Base-by-base conservation (phyloP, 1,140 invertebrate species). In the Hestina assimilis region DNA sequence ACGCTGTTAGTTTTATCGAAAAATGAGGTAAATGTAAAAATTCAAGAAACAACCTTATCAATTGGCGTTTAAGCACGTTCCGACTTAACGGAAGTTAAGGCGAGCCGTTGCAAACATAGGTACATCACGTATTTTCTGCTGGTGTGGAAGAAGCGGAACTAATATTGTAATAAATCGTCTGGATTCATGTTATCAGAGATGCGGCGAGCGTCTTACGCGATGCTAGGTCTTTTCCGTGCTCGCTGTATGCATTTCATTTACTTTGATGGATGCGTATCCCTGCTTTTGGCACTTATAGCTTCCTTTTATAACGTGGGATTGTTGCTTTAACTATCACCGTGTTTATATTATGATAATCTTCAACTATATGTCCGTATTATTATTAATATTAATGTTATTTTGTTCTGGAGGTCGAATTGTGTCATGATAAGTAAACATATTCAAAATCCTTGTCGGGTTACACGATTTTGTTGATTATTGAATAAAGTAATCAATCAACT, bases 91-190 rank as follows among this genome's bases (percentile, higher is more conserved):
- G 45, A 48, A 48, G 45, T n/a, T 35, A 4, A 15, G 15, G 12
- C 41, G 21, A 43, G 41, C 24, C 21, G 21, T 29, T 6, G 45
- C 33, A 48, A 47, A 47, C 19, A 35, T 3, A 33, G 5, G 17
- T 48, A 48, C 45, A 48, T 48, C 33, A 51, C 53, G 54, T 63
- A 57, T 60, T 52, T 55, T 38, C 35, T 20, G 45, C 38, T 65
- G 55, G 38, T 60, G 42, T 41, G 55, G 50, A n/a, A 63, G 58
- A 63, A 58, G 66, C 64, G 63, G 70, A 69, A 72, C 66, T 63
- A 55, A 60, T 60, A 63, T 48, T 65, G 70, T 67, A 56, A 59
- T 68, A 63, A 69, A 67, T 70, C 41, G 43, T 59, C 43, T 47
- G n/a, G 46, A 14, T 53, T 54, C 55, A 55, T 59, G 60, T 51